A percentile compares a stretch with the other conserved stretches of the same genome.
These are phyloP conservation scores for Spicauda simplicius DNA, from an alignment of 2,888 invertebrate genomes.

Conservation along the genomic window DNA sequence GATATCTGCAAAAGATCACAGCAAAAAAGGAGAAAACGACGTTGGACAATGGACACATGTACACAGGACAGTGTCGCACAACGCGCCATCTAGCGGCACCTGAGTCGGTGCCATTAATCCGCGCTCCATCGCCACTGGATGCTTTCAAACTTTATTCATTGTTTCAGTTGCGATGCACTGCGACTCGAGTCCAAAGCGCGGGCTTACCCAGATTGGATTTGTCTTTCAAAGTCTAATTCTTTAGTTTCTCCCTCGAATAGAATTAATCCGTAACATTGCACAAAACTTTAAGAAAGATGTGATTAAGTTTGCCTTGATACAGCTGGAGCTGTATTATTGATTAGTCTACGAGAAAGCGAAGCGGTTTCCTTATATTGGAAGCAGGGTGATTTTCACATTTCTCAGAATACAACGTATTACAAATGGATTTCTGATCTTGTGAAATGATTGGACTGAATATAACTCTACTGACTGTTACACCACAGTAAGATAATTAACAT, in stretches of 20 bases:
- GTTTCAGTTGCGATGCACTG: conserved; percentile 68
- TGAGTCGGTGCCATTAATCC: conserved; percentile 64
- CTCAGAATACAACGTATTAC: background rate
- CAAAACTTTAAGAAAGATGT: conserved; percentile 29
- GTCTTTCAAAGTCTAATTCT: conserved; percentile 48
- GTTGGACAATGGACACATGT: conserved; percentile 49
- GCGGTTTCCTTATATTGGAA: conserved; percentile 5
- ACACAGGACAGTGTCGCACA: conserved; percentile 47
- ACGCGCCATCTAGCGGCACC: conserved; percentile 58
- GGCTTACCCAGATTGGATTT: conserved; percentile 68
- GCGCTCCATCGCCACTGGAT: conserved; percentile 55
- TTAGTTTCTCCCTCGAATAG: conserved; percentile 32
- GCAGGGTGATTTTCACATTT: conserved; percentile 1
- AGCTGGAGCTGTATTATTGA: conserved; percentile 16
- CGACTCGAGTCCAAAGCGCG: conserved; percentile 42
- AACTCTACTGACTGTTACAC: too few species aligned
- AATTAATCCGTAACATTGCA: conserved; percentile 17
- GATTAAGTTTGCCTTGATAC: conserved; percentile 25
- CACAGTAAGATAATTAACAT: too few species aligned
- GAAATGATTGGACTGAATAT: background rate
- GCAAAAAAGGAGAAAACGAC: conserved; percentile 7
- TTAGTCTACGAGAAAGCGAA: background rate
- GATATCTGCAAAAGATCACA: too few species aligned
- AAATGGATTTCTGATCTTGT: background rate
- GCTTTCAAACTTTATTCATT: conserved; percentile 77